Percentiles rank a stretch among this genome's conserved stretches.
Conservation (phyloP, 1,140 invertebrate species). For the Lordiphosa stackelbergi region DNA sequence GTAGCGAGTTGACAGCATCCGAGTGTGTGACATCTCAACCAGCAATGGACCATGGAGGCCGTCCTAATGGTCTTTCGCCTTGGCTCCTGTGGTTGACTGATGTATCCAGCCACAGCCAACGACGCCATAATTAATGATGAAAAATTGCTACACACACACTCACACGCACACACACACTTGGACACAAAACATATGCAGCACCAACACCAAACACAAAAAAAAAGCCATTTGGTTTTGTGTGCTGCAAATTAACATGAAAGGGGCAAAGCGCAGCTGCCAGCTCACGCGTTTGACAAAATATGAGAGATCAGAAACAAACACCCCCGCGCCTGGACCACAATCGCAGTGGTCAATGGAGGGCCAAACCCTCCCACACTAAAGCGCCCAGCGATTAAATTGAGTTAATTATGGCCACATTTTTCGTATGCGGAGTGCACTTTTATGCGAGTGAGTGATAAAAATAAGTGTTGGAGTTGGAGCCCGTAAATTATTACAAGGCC, state of each 20-base stretch:
- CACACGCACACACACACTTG: constrained; percentile 2
- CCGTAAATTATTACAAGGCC: constrained; percentile 54
- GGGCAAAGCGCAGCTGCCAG: constrained; percentile 60
- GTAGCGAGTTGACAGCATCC: constrained; percentile 60
- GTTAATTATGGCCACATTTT: constrained; percentile 58
- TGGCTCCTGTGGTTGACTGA: constrained; percentile 68
- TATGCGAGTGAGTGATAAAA: constrained; percentile 12
- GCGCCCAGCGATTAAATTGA: constrained; percentile 67
- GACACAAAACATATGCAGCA: constrained; percentile 58
- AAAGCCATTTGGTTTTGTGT: constrained; percentile 68
- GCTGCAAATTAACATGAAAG: constrained; percentile 71
- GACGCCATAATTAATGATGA: constrained; percentile 73
- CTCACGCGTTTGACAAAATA: constrained; percentile 34
- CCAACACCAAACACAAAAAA: constrained; percentile 12
- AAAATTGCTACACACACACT: constrained; percentile 66
- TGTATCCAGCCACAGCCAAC: constrained; percentile 59
- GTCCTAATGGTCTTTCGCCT: constrained; percentile 71
- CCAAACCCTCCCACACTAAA: constrained; percentile 38
- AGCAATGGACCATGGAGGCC: constrained; percentile 38
- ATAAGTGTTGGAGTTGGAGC: constrained; percentile 30
- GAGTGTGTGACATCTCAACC: constrained; percentile 66
- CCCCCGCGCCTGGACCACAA: constrained; percentile 10
- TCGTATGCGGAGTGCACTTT: constrained; percentile 20
- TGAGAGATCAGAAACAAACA: constrained; percentile 23
- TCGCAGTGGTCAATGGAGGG: constrained; percentile 15